Evolutionary conservation across 1,140 invertebrate species (phyloP).

Genomic region (Chymomyza costata): DNA sequence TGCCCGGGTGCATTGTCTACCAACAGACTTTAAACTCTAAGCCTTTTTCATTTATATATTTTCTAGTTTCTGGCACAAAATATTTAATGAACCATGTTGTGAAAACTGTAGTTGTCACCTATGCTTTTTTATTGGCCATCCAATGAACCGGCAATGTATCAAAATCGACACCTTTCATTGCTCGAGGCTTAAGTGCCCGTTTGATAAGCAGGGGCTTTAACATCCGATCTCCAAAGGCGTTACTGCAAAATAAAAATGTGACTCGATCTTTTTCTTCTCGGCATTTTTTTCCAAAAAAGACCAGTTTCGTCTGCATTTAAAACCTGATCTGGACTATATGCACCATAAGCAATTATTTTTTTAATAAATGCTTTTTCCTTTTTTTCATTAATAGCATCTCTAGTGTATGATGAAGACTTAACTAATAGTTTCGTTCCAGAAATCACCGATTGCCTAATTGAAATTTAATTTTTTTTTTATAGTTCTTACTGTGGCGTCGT

Average conservation of each 20-base stretch:
- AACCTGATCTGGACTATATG: no score
- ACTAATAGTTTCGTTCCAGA: no score
- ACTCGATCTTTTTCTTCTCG: constrained; percentile 74
- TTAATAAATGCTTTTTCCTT: no score
- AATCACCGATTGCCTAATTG: no score
- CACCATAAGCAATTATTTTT: no score
- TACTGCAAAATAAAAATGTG: constrained; percentile 64
- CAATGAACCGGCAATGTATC: constrained; percentile 32
- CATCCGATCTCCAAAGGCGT: constrained; percentile 57
- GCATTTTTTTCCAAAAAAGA: neutral
- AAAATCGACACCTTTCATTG: constrained; percentile 64
- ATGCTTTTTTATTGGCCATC: constrained; percentile 68
- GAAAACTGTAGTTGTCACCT: constrained; percentile 64
- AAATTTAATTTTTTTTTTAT: no score
- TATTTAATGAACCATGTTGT: constrained; percentile 53
- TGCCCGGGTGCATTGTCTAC: constrained; percentile 60
- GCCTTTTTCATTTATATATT: constrained; percentile 1
- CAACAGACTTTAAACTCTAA: constrained; percentile 35
- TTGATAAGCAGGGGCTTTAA: constrained; percentile 76
- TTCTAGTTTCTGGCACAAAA: constrained; percentile 36
- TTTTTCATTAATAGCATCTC: no score
- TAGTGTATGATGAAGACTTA: no score
- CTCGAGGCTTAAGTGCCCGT: constrained; percentile 59
- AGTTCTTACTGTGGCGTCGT: no score
- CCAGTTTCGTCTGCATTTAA: no score